A percentile compares a stretch with the other conserved stretches of the same genome.
Evolutionary conservation across 1,140 invertebrate genomes (phyloP).

Genomic region (Neodiprion lecontei): DNA sequence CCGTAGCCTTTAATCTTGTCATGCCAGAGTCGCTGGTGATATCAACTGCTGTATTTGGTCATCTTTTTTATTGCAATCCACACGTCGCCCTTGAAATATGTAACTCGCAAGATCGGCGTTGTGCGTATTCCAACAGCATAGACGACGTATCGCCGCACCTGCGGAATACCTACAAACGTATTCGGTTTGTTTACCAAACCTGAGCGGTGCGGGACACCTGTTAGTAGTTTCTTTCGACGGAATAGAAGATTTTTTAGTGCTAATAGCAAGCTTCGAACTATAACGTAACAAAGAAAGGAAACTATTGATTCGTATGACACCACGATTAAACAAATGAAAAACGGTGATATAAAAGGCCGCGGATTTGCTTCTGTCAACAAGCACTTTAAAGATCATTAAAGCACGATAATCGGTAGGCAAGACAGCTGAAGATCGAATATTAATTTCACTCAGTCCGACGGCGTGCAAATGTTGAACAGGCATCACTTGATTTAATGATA

Average conservation of each 20-base stretch:
- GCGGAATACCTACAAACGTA: not conserved
- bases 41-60: not conserved
- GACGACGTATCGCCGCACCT: not conserved
- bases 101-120: not conserved
- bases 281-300: no score
- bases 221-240: not conserved
- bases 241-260: no score
- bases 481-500: not conserved
- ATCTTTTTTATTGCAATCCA: not conserved
- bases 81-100: not conserved
- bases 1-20: not conserved
- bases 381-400: not conserved
- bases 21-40: not conserved
- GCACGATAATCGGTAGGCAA: not conserved
- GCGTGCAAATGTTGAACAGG: not conserved
- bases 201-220: not conserved
- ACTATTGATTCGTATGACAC: no score
- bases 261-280: no score
- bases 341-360: not conserved
- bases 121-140: not conserved
- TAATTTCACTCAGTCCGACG: not conserved
- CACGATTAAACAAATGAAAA: not conserved
- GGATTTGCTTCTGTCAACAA: no score
- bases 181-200: not conserved
- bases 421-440: not conserved